A percentile compares a stretch with the other conserved stretches of the same genome.
These are phyloP conservation scores for Drosophila cyrtoloma DNA, from an alignment of 2,888 invertebrate species.

Conservation along the genomic window DNA sequence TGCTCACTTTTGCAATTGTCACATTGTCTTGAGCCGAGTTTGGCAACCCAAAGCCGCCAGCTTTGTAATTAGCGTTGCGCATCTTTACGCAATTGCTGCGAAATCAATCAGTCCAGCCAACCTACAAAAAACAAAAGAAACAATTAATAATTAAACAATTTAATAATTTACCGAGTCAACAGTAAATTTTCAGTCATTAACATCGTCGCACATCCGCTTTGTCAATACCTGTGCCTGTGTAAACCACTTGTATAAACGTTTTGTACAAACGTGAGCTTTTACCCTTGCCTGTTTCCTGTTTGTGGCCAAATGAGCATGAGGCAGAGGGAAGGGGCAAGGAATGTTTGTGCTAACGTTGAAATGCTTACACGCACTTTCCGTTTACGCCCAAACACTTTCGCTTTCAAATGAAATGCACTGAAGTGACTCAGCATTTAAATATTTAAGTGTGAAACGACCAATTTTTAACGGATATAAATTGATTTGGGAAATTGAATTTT, in stretches of 20 bases:
- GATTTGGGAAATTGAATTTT: background rate
- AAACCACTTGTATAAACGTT: constrained; percentile 21
- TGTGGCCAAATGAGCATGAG: constrained; percentile 47
- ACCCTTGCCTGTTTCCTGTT: constrained; percentile 18
- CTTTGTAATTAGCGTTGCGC: constrained; percentile 61
- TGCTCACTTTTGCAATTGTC: constrained; percentile 71
- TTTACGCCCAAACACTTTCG: constrained; percentile 64
- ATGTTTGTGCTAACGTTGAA: constrained; percentile 14
- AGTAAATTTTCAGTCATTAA: constrained; percentile 51
- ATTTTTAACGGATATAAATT: constrained; percentile 8
- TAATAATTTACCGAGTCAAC: constrained; percentile 44
- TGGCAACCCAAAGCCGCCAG: constrained; percentile 24
- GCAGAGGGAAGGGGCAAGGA: background rate
- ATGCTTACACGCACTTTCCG: constrained; percentile 50
- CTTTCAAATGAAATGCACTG: constrained; percentile 59
- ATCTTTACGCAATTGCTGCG: constrained; percentile 54
- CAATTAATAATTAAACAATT: constrained; percentile 18
- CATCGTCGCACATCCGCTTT: constrained; percentile 58
- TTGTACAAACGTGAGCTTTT: constrained; percentile 26
- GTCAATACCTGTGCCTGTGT: constrained; percentile 13
- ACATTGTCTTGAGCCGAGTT: constrained; percentile 64
- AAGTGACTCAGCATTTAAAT: constrained; percentile 37
- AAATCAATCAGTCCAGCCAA: constrained; percentile 46
- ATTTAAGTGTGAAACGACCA: constrained; percentile 11
- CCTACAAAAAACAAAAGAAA: constrained; percentile 12